These are phyloP conservation scores for Aphidius ervi DNA, from an alignment of 1,140 invertebrate genomes.

Conservation along the genomic window DNA sequence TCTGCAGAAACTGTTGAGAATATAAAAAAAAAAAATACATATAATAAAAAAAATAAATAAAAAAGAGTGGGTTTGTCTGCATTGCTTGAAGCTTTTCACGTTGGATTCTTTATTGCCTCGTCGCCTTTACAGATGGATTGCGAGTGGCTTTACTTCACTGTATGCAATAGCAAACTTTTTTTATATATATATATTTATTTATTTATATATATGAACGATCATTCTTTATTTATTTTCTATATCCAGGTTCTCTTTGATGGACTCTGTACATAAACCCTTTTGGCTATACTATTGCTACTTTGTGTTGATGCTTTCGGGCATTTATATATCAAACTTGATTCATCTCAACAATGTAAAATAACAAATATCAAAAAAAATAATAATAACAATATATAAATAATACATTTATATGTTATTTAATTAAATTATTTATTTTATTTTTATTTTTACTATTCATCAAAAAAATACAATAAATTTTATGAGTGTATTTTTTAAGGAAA, in stretches of 20 bases:
- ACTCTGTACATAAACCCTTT: neutral
- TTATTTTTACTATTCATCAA: neutral
- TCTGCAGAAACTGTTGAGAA: neutral
- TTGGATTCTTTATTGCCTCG: conserved; percentile 23
- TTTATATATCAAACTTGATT: conserved; percentile 1
- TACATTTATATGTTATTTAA: too few relatives aligned
- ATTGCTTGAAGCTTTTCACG: conserved; percentile 21
- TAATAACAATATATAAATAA: too few relatives aligned
- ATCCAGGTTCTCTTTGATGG: conserved; percentile 16
- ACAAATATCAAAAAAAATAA: too few relatives aligned
- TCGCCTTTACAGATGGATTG: conserved; percentile 21
- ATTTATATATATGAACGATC: neutral
- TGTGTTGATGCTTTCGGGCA: neutral
- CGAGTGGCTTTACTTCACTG: conserved; percentile 13
- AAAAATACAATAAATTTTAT: conserved; percentile 1
- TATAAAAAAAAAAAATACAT: neutral
- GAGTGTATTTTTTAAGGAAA: neutral
- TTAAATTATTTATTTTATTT: too few relatives aligned
- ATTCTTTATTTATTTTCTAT: conserved; percentile 4
- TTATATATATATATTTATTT: too few relatives aligned
- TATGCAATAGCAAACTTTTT: neutral
- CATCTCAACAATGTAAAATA: neutral
- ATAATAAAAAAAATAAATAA: conserved; percentile 6
- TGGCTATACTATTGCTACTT: too few relatives aligned
- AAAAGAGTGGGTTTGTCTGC: conserved; percentile 19